Base-by-base conservation (phyloP, 2,888 invertebrate genomes). In the Drosophila paramelanica region DNA sequence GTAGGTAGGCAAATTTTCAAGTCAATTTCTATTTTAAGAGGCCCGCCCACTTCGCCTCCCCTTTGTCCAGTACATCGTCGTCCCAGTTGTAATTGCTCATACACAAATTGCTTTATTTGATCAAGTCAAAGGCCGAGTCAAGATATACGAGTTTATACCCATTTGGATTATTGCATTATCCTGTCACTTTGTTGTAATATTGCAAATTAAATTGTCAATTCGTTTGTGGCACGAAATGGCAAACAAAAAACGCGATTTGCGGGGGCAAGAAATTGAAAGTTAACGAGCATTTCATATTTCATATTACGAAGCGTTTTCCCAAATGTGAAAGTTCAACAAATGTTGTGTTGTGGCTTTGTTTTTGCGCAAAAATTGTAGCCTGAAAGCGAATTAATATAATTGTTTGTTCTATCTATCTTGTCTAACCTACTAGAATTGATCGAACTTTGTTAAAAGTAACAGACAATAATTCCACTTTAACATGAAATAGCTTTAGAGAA, bases 121-220 rank as follows among this genome's bases (percentile, higher is more conserved):
- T 36, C 11, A 56, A 75, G 76, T 39, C 72, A 77, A 39, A 36
- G 55, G 51, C 8, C 43, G 51, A 59, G 56, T 42, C 50, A 49
- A 51, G 23, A 59, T 46, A 72, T 62, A 56, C 55, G 57, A 66
- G 66, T 56, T 57, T 55, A 62, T 68, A 65, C 6, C 52, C 68
- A 69, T 68, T 78, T 73, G 68, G 70, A 81, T 85, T 89, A 89
- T 87, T 79, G 72, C 71, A 88, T 88, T 88, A 88, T 71, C 69
- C 73, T 82, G 86, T 79, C 89, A 88, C 60, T 74, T 66, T 75
- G 65, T 74, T 79, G 72, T 79, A 47, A 72, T 67, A 59, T 60
- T 62, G 79, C 72, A 88, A 86, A 86, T 88, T 86, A 88, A 86
- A 82, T 86, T 88, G 85, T 89, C 82, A 79, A 79, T 82, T 87